phyloP scores from a whole-genome alignment of 92 coral and sea anemone species.

The Paragorgia papillata region DNA sequence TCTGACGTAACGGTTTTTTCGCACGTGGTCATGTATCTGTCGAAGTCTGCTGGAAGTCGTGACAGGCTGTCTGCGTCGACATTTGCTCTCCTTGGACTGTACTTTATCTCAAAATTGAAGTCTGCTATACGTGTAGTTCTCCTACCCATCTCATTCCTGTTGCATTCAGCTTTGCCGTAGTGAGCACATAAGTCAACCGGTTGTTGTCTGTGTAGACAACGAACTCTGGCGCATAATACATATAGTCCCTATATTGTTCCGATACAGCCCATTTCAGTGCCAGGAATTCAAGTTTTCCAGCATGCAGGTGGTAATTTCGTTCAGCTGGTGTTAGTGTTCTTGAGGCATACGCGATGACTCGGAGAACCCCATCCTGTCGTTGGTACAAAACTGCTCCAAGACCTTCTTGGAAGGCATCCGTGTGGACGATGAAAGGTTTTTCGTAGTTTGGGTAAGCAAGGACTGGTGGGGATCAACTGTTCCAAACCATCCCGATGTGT shows the following conservation, averaged over 20 bases:
- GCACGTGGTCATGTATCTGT: slow-evolving; percentile 47
- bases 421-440: slow-evolving; percentile 47
- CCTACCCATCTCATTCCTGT: slow-evolving; percentile 55
- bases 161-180: too few species aligned
- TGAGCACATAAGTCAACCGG: slow-evolving; percentile 48
- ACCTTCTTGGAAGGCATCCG: slow-evolving; percentile 61
- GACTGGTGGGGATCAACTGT: slow-evolving; percentile 35
- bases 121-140: slow-evolving; percentile 48
- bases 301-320: too few species aligned
- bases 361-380: neutral
- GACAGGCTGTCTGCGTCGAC: slow-evolving; percentile 59
- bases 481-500: slow-evolving; percentile 47
- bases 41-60: slow-evolving; percentile 51
- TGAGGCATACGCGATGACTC: slow-evolving; percentile 45
- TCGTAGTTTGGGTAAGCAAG: slow-evolving; percentile 53
- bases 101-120: slow-evolving; percentile 52
- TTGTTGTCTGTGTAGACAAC: slow-evolving; percentile 60
- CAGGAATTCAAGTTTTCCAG: too few species aligned
- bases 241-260: slow-evolving; percentile 61
- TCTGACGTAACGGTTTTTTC: slow-evolving; percentile 34
- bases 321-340: too few species aligned
- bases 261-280: slow-evolving; percentile 64
- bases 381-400: slow-evolving; percentile 36
- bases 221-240: slow-evolving; percentile 55
- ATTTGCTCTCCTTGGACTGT: slow-evolving; percentile 50